Conservation (phyloP, 1,140 invertebrate species). For the Eueides isabella region DNA sequence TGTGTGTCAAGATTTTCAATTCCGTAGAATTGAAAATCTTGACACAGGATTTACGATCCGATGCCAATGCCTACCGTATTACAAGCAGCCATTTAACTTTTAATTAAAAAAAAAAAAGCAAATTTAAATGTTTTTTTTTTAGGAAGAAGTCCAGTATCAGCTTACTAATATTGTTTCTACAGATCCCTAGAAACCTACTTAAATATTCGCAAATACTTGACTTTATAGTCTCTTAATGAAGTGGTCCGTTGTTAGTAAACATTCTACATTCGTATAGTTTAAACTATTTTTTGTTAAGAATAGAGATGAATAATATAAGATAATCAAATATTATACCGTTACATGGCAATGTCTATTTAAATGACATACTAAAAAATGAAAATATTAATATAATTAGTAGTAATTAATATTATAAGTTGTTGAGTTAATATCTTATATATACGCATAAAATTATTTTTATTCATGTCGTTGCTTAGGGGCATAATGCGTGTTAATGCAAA, state of each 20-base stretch:
- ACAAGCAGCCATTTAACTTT: too few relatives aligned
- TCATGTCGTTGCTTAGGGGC: too few relatives aligned
- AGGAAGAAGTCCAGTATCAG: background rate
- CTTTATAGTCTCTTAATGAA: conserved; percentile 34
- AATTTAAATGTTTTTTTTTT: too few relatives aligned
- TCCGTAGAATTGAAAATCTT: too few relatives aligned
- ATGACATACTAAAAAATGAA: background rate
- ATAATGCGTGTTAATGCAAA: too few relatives aligned
- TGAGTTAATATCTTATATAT: background rate
- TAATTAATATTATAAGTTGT: background rate
- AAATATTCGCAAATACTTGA: conserved; percentile 26
- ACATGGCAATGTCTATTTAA: background rate
- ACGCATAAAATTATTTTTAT: background rate
- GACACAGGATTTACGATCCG: too few relatives aligned
- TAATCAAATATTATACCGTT: conserved; percentile 5
- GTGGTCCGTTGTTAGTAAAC: conserved; percentile 24
- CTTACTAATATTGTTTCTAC: background rate
- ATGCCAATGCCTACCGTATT: too few relatives aligned
- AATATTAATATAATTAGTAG: background rate
- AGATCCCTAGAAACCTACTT: conserved; percentile 17
- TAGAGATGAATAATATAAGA: background rate
- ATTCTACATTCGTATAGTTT: conserved; percentile 10
- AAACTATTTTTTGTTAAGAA: background rate
- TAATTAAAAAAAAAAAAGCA: too few relatives aligned
- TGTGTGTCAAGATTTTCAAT: too few relatives aligned